Percentiles rank a stretch among this genome's conserved stretches.
phyloP scores from a whole-genome alignment of 2,797 vertebrate species.

The Ceyx erithaca region DNA sequence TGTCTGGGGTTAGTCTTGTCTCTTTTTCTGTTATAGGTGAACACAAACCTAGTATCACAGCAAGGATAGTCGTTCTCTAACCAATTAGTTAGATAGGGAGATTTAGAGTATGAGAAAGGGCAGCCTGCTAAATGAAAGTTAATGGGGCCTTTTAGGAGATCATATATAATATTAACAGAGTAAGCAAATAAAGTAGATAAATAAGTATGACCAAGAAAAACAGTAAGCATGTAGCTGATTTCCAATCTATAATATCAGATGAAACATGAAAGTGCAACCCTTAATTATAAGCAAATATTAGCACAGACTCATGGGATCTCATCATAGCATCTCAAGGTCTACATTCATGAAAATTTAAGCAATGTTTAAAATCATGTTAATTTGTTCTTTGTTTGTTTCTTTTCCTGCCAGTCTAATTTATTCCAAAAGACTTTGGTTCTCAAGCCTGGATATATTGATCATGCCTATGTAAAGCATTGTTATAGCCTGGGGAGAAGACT shows the following conservation, averaged over 20 bases:
- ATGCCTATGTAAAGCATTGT: conserved; percentile 76
- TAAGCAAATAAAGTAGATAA: conserved; percentile 56
- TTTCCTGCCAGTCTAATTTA: conserved; percentile 83
- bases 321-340: conserved; percentile 85
- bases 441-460: conserved; percentile 81
- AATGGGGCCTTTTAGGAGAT: conserved; percentile 26
- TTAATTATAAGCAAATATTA: conserved; percentile 85
- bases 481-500: conserved; percentile 81
- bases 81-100: background rate
- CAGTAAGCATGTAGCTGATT: conserved; percentile 64
- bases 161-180: conserved; percentile 51
- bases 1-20: background rate
- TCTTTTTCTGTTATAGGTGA: conserved; percentile 15
- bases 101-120: background rate
- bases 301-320: conserved; percentile 81
- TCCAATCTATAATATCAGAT: conserved; percentile 80
- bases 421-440: conserved; percentile 82
- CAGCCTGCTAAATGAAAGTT: conserved; percentile 20
- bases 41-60: background rate
- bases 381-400: conserved; percentile 85
- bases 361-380: conserved; percentile 86
- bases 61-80: background rate
- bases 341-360: conserved; percentile 86
- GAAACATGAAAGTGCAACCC: conserved; percentile 82
- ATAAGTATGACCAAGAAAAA: conserved; percentile 63